These are phyloP conservation scores for Cryptocheilus praepositus DNA, from an alignment of 2,888 invertebrate species.

Conservation along the genomic window DNA sequence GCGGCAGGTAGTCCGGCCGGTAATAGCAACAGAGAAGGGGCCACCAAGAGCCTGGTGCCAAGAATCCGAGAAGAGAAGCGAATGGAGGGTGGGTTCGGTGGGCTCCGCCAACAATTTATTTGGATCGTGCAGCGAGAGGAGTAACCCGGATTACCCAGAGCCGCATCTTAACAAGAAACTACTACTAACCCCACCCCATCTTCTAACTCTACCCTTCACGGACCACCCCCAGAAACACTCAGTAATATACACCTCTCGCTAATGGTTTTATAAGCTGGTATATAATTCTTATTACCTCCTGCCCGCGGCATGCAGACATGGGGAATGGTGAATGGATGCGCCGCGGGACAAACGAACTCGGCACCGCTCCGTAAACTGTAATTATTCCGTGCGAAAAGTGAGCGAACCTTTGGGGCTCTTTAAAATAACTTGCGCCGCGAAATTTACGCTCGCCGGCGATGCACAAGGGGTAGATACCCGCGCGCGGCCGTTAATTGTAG, in stretches of 20 bases:
- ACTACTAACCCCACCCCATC: constrained; percentile 2
- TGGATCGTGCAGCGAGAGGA: constrained; percentile 25
- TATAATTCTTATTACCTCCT: constrained; percentile 45
- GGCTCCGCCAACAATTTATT: constrained; percentile 46
- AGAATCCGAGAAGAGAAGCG: constrained; percentile 28
- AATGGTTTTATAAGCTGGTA: constrained; percentile 44
- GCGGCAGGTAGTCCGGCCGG: constrained; percentile 2
- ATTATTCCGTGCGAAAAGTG: constrained; percentile 36
- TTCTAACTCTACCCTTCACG: neutral
- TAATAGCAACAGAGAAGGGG: neutral
- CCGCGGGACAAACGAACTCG: neutral
- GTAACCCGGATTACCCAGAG: constrained; percentile 34
- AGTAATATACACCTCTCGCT: constrained; percentile 22
- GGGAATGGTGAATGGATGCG: too few relatives aligned
- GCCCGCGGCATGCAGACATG: neutral
- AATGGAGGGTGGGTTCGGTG: neutral
- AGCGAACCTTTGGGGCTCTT: constrained; percentile 9
- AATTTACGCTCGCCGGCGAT: constrained; percentile 18
- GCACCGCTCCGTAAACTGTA: constrained; percentile 44
- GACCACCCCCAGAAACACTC: neutral
- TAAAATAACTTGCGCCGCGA: constrained; percentile 21
- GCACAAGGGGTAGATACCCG: constrained; percentile 5
- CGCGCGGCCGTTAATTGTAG: too few relatives aligned
- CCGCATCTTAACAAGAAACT: constrained; percentile 31
- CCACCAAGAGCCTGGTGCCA: constrained; percentile 26